phyloP scores from a whole-genome alignment of 2,888 invertebrate genomes.

The Stenodera caucasica region DNA sequence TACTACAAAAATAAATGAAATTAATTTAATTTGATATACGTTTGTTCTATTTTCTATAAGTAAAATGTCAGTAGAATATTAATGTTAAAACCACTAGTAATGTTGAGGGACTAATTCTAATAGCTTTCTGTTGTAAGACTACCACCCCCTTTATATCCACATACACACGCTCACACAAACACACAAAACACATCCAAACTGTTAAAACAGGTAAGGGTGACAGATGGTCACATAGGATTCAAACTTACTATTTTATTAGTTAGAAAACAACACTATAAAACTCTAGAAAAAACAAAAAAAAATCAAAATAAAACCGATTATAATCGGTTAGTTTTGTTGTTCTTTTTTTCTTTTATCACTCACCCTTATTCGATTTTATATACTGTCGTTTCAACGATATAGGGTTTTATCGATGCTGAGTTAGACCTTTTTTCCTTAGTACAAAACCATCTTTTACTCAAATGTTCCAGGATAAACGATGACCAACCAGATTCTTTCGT shows the following conservation, averaged over 20 bases:
- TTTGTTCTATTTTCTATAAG: too few relatives aligned
- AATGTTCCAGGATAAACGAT: slow-evolving; percentile 17
- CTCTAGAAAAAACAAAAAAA: too few relatives aligned
- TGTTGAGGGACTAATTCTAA: neutral
- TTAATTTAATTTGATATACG: too few relatives aligned
- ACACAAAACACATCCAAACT: neutral
- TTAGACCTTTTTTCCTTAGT: slow-evolving; percentile 24
- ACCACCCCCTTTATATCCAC: too few relatives aligned
- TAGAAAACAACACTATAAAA: too few relatives aligned
- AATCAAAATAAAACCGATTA: too few relatives aligned
- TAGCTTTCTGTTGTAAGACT: neutral
- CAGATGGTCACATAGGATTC: slow-evolving; percentile 16
- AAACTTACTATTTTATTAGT: neutral
- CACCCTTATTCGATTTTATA: neutral
- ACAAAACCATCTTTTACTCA: slow-evolving; percentile 28
- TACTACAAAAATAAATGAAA: too few relatives aligned
- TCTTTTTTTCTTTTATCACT: too few relatives aligned
- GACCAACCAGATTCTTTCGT: slow-evolving; percentile 14
- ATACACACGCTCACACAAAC: too few relatives aligned
- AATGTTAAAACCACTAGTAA: neutral
- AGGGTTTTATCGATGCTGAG: slow-evolving; percentile 20
- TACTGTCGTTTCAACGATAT: neutral
- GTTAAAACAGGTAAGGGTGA: slow-evolving; percentile 11
- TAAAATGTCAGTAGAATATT: neutral
- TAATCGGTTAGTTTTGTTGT: too few relatives aligned